Evolutionary conservation across 2,888 invertebrate genomes (phyloP), one percentile per base, ranked within the genome.

Genomic region (Tineola bisselliella): DNA sequence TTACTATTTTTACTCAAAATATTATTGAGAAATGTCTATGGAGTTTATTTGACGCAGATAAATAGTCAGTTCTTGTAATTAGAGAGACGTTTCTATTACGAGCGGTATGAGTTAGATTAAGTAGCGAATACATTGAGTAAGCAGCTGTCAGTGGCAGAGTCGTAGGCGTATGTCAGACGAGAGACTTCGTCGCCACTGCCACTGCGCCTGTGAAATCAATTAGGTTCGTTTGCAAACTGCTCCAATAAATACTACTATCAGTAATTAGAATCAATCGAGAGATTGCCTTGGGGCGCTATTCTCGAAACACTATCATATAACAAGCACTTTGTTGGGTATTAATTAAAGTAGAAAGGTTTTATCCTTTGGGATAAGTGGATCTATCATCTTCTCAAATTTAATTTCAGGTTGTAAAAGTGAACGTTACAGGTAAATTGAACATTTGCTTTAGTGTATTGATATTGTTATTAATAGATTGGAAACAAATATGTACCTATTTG

Each of bases 221-320:
- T 84, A 81, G 77, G 76, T 81, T 77, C 78, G 79, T 84, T 84
- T 79, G 83, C 79, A 74, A 81, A 76, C 77, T 76, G 78, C 74
- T 78, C 77, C 79, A 83, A 86, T 84, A 84, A 86, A 86, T 86
- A 86, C 75, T 77, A 76, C 74, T 87, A 84, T 87, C 84, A 78
- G 80, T 87, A 87, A 87, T 86, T 84, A 84, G 83, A 84, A 86
- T 87, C 86, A 84, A 84, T 84, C 82, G 81, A 76, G 74, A 78
- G 80, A 80, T 82, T 78, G 79, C 79, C 75, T 75, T 70, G 30
- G 69, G 75, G 75, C 58, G 75, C 77, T 76, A 76, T 77, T 77
- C 78, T 77, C 77, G 81, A 80, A 83, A 81, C 58, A n/a, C 12
- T 58, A 15, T 33, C 54, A 25, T 18, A 58, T 31, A 58, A 31